Evolutionary conservation across 2,797 vertebrate genomes (phyloP), one percentile per base, ranked within the genome.

Genomic region (Champsocephalus esox): DNA sequence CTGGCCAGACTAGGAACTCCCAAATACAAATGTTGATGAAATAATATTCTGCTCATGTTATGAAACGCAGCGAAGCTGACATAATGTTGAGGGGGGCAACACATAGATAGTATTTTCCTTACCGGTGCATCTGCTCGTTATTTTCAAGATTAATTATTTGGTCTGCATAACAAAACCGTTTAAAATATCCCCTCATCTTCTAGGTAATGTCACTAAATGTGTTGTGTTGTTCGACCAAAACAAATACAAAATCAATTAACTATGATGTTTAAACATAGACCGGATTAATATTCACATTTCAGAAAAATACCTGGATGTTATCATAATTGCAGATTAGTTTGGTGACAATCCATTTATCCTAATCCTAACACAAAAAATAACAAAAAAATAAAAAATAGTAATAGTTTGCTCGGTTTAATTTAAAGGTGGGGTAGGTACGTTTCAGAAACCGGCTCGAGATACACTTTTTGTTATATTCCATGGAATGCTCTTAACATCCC

Each of bases 1-100:
- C 91, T 90, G 92, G 93, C 82, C 89, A 93, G 92, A 93, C 90
- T 91, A 87, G 80, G 78, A 87, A 88, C 75, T 86, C 88, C 87
- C 84, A 84, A 81, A 82, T 82, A 84, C 79, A 79, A 85, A 88
- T 66, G 54, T 46, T 63, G 71, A 68, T 34, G 57, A 60, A 70
- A 79, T 67, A 21, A 65, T 66, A 4, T 61, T 63, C 45, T 24
- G 10, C 19, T 56, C 16, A 0, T 66, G 52, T 51, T 71, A 81
- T 41, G 54, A 83, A 76, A 73, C 44, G 10, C 12, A 54, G 3
- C 3, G 19, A 63, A 21, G 17, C 2, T 28, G 21, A 65, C 19
- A 14, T 43, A 17, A 60, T 63, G 38, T 43, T 2, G 38, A 48
- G 12, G 2, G 28, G 9, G 58, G 1, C 43, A 57, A 13, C 24